These are phyloP conservation scores for Furcula furcula DNA, from an alignment of 2,888 invertebrate species.

Conservation along the genomic window DNA sequence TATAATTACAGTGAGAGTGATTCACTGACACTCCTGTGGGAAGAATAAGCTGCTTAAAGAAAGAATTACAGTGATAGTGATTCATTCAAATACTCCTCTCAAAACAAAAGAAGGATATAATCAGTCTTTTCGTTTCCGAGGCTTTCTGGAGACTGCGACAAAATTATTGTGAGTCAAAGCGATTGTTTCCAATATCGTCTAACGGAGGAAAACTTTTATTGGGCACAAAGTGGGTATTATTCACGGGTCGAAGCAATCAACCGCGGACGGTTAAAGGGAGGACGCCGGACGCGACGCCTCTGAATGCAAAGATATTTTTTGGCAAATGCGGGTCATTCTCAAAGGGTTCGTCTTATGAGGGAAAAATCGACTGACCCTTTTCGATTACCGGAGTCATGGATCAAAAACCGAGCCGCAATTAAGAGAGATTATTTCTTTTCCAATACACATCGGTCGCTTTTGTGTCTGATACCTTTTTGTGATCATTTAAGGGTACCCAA, in stretches of 20 bases:
- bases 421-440: slow-evolving; percentile 58
- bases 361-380: slow-evolving; percentile 66
- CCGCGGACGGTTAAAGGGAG: slow-evolving; percentile 49
- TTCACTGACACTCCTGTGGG: no score
- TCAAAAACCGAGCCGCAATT: slow-evolving; percentile 67
- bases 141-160: slow-evolving; percentile 42
- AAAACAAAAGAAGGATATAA: slow-evolving; percentile 74
- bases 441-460: slow-evolving; percentile 39
- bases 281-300: slow-evolving; percentile 66
- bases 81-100: slow-evolving; percentile 44
- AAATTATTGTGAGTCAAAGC: slow-evolving; percentile 74
- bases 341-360: slow-evolving; percentile 71
- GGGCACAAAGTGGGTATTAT: slow-evolving; percentile 78
- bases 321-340: slow-evolving; percentile 71
- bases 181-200: slow-evolving; percentile 76
- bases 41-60: no score
- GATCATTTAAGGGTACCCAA: slow-evolving; percentile 26
- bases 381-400: slow-evolving; percentile 67
- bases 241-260: slow-evolving; percentile 72
- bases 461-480: slow-evolving; percentile 35
- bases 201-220: slow-evolving; percentile 74
- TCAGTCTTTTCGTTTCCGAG: slow-evolving; percentile 59
- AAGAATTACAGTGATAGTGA: no score
- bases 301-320: slow-evolving; percentile 79
- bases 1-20: no score